Percentiles rank a stretch among this genome's conserved stretches.
Evolutionary conservation across 2,113 vertebrate genomes (phyloP).

Genomic region (Parus major): DNA sequence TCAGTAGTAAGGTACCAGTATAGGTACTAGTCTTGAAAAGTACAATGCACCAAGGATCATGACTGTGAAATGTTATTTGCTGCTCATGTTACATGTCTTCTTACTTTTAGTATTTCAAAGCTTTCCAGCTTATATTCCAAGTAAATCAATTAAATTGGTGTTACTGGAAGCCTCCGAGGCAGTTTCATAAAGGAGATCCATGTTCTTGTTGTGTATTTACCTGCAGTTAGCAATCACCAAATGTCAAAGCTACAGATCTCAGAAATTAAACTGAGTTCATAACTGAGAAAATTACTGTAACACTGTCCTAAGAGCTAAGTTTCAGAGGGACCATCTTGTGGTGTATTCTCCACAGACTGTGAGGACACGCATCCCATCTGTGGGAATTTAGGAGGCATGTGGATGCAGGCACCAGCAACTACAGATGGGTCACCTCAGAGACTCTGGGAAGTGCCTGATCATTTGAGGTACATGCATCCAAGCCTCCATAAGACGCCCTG

Average conservation of each 20-base stretch:
- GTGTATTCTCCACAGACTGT: not conserved
- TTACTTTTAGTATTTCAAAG: not conserved
- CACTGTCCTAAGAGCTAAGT: not conserved
- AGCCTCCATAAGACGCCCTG: not conserved
- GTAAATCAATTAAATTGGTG: not conserved
- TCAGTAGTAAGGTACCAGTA: not conserved
- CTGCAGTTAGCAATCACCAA: not conserved
- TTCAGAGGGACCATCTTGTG: not conserved
- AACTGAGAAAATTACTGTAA: not conserved
- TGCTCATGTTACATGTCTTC: not conserved
- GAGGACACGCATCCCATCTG: not conserved
- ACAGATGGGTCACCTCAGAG: not conserved
- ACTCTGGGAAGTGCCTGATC: accelerated
- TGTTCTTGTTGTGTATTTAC: not conserved
- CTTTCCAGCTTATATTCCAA: not conserved
- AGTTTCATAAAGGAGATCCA: not conserved
- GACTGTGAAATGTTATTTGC: not conserved
- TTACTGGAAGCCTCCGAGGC: not conserved
- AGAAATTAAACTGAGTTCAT: not conserved
- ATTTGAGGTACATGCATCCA: accelerated
- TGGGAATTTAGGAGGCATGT: not conserved
- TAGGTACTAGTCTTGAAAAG: not conserved
- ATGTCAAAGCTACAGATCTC: not conserved
- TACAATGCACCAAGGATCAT: not conserved
- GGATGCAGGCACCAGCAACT: not conserved